Evolutionary conservation across 2,797 vertebrate genomes (phyloP).

Genomic region (Selene dorsalis): DNA sequence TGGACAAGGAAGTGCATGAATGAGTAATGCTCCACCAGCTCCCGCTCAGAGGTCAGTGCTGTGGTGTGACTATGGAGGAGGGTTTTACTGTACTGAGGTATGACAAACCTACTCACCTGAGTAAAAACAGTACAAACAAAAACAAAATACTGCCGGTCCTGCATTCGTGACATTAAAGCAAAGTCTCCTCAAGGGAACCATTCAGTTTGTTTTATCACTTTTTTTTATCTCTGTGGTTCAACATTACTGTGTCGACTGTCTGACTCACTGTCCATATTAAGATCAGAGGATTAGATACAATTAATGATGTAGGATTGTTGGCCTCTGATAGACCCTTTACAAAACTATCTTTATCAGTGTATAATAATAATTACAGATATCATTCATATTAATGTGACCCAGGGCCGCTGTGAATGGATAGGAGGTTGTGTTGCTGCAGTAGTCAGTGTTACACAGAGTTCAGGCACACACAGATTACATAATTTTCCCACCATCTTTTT

Average conservation of each 20-base stretch:
- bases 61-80: background rate
- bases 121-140: constrained; percentile 22
- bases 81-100: constrained; percentile 4
- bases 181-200: constrained; percentile 32
- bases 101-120: constrained; percentile 18
- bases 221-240: background rate
- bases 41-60: constrained; percentile 13
- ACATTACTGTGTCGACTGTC: constrained; percentile 11
- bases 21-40: constrained; percentile 57
- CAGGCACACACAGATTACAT: too few species aligned
- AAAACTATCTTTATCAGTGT: background rate
- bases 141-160: constrained; percentile 1
- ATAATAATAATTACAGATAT: background rate
- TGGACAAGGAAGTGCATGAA: constrained; percentile 63
- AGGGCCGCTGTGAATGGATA: background rate
- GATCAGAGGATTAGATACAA: background rate
- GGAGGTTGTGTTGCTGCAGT: background rate
- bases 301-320: background rate
- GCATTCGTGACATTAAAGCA: constrained; percentile 63
- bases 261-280: constrained; percentile 5
- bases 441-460: too few species aligned
- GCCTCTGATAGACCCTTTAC: background rate
- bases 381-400: background rate
- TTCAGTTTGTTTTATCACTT: constrained; percentile 22
- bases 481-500: too few species aligned